Percentiles rank a stretch among this genome's conserved stretches.
These are phyloP conservation scores for Rhopalosiphum padi DNA, from an alignment of 1,140 invertebrate species.

Conservation along the genomic window DNA sequence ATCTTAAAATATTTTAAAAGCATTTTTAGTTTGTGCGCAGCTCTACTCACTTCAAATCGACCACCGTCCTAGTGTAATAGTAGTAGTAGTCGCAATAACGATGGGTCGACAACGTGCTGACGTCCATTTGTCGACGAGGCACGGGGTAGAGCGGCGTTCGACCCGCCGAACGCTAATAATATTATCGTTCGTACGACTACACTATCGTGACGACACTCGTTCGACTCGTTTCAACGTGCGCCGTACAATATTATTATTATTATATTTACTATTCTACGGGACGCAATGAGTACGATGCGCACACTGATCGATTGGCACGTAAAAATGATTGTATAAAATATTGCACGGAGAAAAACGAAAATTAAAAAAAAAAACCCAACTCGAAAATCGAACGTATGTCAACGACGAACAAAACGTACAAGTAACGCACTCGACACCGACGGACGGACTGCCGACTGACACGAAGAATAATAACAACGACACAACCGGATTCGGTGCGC, in stretches of 20 bases:
- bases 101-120: background rate
- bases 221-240: background rate
- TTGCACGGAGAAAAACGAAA: background rate
- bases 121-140: conserved; percentile 22
- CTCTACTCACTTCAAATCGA: conserved; percentile 19
- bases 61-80: background rate
- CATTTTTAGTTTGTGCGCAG: background rate
- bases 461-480: conserved; percentile 26
- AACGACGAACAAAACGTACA: background rate
- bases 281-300: background rate
- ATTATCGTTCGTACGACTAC: background rate
- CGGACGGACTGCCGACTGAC: conserved; percentile 10
- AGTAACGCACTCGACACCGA: background rate
- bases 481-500: conserved; percentile 49
- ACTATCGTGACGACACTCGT: background rate
- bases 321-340: background rate
- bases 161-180: background rate
- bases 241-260: background rate
- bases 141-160: background rate
- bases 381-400: background rate
- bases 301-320: background rate
- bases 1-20: background rate
- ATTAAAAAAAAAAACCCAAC: background rate
- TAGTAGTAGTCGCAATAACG: background rate
- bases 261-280: background rate